Evolutionary conservation across 1,140 invertebrate genomes (phyloP).

Genomic region (Ptiloglossa arizonensis): DNA sequence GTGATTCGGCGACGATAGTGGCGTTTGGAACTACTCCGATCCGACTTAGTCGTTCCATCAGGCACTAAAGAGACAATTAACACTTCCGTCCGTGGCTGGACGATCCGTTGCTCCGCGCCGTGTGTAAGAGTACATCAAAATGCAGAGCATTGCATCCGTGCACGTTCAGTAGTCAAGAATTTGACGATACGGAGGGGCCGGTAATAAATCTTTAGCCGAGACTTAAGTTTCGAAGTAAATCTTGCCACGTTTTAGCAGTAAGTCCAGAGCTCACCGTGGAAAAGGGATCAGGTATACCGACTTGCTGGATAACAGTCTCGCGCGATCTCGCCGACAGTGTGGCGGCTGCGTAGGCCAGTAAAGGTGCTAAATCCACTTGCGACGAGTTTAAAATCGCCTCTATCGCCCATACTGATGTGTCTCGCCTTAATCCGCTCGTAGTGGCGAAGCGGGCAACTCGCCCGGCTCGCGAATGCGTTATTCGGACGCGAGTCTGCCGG

Average conservation of each 20-base stretch:
- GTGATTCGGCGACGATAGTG: too few relatives aligned
- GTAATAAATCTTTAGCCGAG: conserved; percentile 78
- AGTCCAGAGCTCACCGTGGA: conserved; percentile 78
- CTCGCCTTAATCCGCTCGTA: conserved; percentile 34
- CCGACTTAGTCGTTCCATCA: too few relatives aligned
- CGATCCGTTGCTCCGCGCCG: not conserved
- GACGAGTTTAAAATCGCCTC: conserved; percentile 77
- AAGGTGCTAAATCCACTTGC: conserved; percentile 78
- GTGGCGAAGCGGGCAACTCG: conserved; percentile 30
- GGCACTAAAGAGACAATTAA: too few relatives aligned
- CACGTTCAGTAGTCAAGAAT: conserved; percentile 53
- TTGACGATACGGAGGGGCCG: conserved; percentile 62
- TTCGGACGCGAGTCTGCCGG: not conserved
- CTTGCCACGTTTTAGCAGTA: conserved; percentile 81
- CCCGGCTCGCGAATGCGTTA: not conserved
- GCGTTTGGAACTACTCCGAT: too few relatives aligned
- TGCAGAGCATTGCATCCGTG: conserved; percentile 55
- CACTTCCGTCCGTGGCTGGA: too few relatives aligned
- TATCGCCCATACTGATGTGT: conserved; percentile 73
- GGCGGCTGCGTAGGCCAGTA: conserved; percentile 64
- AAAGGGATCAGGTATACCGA: conserved; percentile 78
- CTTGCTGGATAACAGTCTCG: conserved; percentile 72
- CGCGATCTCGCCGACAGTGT: conserved; percentile 51
- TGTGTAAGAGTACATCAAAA: conserved; percentile 41
- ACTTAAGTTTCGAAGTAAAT: conserved; percentile 81